Percentiles rank a stretch among this genome's conserved stretches.
These are phyloP conservation scores for Acrocephalus kingi DNA, from an alignment of 2,113 vertebrate genomes.

Conservation along the genomic window DNA sequence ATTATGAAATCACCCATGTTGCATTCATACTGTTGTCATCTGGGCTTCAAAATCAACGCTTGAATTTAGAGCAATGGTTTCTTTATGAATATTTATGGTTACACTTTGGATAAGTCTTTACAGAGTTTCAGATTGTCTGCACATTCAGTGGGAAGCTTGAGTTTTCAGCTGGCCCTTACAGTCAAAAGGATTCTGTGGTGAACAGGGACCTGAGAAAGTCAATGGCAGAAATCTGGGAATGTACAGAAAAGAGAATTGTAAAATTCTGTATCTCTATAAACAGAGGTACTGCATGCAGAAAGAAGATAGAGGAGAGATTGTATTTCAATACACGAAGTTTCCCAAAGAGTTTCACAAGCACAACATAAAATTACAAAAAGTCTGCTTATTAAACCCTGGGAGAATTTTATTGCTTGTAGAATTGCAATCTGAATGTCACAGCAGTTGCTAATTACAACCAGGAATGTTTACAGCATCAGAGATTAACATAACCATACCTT, in stretches of 20 bases:
- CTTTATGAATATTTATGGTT: neutral
- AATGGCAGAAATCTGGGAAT: neutral
- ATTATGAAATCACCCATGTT: neutral
- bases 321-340: neutral
- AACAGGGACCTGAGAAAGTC: neutral
- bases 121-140: neutral
- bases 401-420: neutral
- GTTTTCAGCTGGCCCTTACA: neutral
- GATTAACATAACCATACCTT: neutral
- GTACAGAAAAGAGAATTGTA: neutral
- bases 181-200: neutral
- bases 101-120: neutral
- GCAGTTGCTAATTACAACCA: slow-evolving; percentile 19
- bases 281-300: neutral
- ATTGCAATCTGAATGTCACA: neutral
- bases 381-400: neutral
- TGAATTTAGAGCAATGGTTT: neutral
- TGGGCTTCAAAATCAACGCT: neutral
- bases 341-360: neutral
- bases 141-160: neutral
- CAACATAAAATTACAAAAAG: neutral
- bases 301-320: neutral
- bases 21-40: neutral
- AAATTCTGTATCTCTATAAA: neutral
- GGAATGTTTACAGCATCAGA: neutral